Conservation (phyloP, 2,888 invertebrate species). For the Lysandra bellargus region DNA sequence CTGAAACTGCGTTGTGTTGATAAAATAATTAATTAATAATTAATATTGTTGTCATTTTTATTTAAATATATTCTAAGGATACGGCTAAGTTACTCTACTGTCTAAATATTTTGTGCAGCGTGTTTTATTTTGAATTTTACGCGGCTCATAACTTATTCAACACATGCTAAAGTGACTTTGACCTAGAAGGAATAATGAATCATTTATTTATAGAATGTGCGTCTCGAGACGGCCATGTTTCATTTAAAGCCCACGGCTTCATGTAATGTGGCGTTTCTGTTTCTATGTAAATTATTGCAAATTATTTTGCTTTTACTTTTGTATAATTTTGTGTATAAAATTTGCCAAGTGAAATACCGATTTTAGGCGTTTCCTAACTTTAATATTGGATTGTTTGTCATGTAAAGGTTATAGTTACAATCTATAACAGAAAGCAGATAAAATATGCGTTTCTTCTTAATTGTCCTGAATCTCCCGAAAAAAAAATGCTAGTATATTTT, state of each 20-base stretch:
- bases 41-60: no score
- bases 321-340: neutral
- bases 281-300: conserved; percentile 26
- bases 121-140: conserved; percentile 45
- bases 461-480: no score
- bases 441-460: no score
- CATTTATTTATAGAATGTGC: conserved; percentile 26
- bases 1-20: no score
- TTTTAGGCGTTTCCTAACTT: neutral
- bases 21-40: no score
- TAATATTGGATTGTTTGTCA: neutral
- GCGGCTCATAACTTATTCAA: conserved; percentile 36
- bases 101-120: neutral
- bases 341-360: neutral
- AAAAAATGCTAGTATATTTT: neutral
- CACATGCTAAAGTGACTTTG: conserved; percentile 32
- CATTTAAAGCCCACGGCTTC: conserved; percentile 27
- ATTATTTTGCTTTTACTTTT: neutral
- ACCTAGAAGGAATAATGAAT: conserved; percentile 30
- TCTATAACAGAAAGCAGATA: no score
- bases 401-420: no score
- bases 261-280: conserved; percentile 27
- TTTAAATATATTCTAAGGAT: no score
- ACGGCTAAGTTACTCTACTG: neutral
- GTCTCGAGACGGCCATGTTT: conserved; percentile 28